These are phyloP conservation scores for Malacoraja senta DNA, from an alignment of 2,797 vertebrate genomes.

Conservation along the genomic window DNA sequence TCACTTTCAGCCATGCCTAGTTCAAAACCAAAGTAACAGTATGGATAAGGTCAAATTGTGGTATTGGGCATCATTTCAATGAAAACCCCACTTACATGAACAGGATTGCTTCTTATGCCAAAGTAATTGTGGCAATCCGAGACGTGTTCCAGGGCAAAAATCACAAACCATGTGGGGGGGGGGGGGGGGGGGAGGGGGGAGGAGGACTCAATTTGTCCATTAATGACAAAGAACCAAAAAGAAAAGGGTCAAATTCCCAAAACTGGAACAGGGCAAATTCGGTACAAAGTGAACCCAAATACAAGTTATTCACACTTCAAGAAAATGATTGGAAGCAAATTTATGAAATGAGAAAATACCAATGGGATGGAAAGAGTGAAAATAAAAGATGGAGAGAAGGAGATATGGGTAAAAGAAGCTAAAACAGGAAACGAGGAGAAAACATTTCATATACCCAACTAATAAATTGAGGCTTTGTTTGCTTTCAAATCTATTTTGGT, in stretches of 20 bases:
- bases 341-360: slow-evolving; percentile 10
- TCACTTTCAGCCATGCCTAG: background rate
- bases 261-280: background rate
- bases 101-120: background rate
- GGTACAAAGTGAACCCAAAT: background rate
- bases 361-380: background rate
- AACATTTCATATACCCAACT: no score
- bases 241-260: background rate
- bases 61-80: background rate
- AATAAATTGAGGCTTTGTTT: no score
- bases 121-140: background rate
- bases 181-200: no score
- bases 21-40: background rate
- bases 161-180: background rate
- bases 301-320: background rate
- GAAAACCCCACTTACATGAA: background rate
- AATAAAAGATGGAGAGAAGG: background rate
- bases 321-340: background rate
- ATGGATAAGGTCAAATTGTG: background rate
- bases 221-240: background rate
- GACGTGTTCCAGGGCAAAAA: background rate
- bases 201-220: background rate
- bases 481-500: no score
- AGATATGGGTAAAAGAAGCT: slow-evolving; percentile 40
- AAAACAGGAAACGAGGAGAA: background rate